Evolutionary conservation across 1,140 invertebrate genomes (phyloP).

Genomic region (Limonius californicus): DNA sequence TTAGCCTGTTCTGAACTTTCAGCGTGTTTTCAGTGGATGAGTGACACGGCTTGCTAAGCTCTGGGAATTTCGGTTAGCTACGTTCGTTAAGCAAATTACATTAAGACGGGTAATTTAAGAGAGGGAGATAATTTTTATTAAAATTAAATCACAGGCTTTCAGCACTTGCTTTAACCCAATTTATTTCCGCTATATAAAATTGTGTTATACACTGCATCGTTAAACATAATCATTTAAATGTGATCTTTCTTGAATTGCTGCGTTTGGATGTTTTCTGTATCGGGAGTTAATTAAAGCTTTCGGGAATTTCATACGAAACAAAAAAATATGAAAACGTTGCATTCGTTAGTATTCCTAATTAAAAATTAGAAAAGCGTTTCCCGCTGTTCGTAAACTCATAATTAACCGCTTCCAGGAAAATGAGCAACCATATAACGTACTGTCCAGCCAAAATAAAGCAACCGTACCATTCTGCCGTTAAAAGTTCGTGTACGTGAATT

Average conservation of each 20-base stretch:
- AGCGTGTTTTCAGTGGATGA: slow-evolving; percentile 20
- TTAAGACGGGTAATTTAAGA: slow-evolving; percentile 25
- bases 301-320: background rate
- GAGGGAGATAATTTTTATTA: slow-evolving; percentile 27
- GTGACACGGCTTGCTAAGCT: slow-evolving; percentile 25
- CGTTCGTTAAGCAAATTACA: slow-evolving; percentile 29
- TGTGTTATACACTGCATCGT: slow-evolving; percentile 11
- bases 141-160: slow-evolving; percentile 28
- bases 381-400: too few relatives aligned
- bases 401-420: too few relatives aligned
- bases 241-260: background rate
- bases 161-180: slow-evolving; percentile 14
- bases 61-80: slow-evolving; percentile 31
- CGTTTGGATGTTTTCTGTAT: background rate
- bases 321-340: too few relatives aligned
- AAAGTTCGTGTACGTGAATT: too few relatives aligned
- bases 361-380: too few relatives aligned
- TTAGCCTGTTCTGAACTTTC: slow-evolving; percentile 17
- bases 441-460: too few relatives aligned
- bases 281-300: background rate
- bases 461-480: too few relatives aligned
- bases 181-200: background rate
- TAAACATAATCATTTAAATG: slow-evolving; percentile 3
- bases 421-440: too few relatives aligned
- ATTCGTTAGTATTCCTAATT: too few relatives aligned